Conservation (phyloP, 2,113 vertebrate species). For the Triplophysa siluroides region DNA sequence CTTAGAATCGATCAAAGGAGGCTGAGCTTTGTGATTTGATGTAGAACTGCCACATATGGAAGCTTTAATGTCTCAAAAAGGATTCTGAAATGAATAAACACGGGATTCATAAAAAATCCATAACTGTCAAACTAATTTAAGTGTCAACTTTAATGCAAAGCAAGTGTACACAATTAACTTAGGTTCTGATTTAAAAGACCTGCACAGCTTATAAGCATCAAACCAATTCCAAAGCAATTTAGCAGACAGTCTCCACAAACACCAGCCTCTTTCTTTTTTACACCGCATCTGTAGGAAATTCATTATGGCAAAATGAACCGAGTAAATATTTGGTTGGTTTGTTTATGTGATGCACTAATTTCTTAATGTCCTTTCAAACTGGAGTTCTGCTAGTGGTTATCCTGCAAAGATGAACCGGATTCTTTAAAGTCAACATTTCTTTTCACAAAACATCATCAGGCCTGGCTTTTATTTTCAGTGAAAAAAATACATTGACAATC, state of each 20-base stretch:
- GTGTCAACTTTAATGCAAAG: neutral
- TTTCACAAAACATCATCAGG: neutral
- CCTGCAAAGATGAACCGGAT: neutral
- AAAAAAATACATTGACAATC: neutral
- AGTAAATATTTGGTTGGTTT: neutral
- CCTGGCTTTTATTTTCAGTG: neutral
- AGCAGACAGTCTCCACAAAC: neutral
- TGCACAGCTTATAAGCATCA: neutral
- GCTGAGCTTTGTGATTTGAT: neutral
- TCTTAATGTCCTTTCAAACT: too few relatives aligned
- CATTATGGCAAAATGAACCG: neutral
- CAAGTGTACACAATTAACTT: neutral
- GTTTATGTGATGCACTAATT: too few relatives aligned
- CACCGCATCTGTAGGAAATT: neutral
- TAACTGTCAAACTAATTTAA: neutral
- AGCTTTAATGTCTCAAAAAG: neutral
- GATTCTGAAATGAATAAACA: neutral
- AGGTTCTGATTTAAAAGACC: neutral
- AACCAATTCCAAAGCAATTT: constrained; percentile 14
- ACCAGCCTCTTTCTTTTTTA: neutral
- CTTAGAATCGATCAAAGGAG: neutral
- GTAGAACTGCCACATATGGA: neutral
- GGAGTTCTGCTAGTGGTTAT: too few relatives aligned
- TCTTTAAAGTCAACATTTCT: neutral
- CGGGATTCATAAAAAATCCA: neutral